Conservation (phyloP, 2,797 vertebrate genomes). For the Eidolon dupreanum region DNA sequence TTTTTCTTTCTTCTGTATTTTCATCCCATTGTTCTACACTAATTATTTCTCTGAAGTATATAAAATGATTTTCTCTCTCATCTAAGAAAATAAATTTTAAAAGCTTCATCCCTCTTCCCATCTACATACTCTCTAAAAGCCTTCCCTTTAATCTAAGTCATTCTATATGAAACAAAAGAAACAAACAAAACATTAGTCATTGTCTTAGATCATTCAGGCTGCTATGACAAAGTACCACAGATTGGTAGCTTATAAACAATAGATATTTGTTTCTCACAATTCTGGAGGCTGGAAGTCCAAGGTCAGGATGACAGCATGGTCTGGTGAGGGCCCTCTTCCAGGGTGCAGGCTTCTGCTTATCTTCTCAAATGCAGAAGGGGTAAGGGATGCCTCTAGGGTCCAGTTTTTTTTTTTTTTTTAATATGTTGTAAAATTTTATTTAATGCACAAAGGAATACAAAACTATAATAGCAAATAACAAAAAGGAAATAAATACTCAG, state of each 20-base stretch:
- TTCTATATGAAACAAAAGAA: not conserved
- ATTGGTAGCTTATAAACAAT: not conserved
- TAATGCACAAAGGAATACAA: too few species aligned
- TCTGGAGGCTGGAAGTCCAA: not conserved
- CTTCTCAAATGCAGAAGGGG: not conserved
- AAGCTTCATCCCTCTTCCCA: not conserved
- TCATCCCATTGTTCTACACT: not conserved
- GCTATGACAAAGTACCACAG: not conserved
- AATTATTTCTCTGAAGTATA: not conserved
- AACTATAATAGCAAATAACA: too few species aligned
- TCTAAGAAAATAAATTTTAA: not conserved
- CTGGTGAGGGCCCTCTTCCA: not conserved
- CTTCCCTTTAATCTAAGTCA: not conserved
- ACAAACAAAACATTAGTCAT: not conserved
- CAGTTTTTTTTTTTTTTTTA: too few species aligned
- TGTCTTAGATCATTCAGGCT: not conserved
- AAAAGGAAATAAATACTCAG: too few species aligned
- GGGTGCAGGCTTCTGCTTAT: not conserved
- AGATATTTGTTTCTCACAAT: not conserved
- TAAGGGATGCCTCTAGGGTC: not conserved
- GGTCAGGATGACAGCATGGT: too few species aligned
- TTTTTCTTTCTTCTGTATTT: not conserved
- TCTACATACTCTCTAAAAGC: not conserved
- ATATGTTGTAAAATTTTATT: too few species aligned
- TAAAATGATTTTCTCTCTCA: not conserved